phyloP scores from a whole-genome alignment of 2,113 vertebrate genomes.

The Probosciger aterrimus region DNA sequence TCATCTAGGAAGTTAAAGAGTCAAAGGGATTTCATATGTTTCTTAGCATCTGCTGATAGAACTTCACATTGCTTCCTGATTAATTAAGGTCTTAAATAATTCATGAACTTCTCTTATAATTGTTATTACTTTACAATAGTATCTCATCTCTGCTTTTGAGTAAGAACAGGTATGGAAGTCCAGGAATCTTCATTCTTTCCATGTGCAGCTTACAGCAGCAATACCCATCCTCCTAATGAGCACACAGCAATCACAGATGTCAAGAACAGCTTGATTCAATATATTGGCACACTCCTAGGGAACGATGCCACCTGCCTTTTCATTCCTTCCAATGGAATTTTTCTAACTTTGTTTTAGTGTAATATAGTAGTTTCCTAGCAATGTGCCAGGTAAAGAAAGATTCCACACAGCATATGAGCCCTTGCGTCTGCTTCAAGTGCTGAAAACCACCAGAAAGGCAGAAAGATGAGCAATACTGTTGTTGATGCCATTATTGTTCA shows the following conservation, averaged over 20 bases:
- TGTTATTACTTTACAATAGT: background rate
- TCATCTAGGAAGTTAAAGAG: background rate
- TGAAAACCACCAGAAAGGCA: background rate
- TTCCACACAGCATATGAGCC: background rate
- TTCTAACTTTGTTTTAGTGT: background rate
- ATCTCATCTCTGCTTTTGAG: background rate
- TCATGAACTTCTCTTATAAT: background rate
- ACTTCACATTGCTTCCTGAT: background rate
- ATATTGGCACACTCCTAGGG: background rate
- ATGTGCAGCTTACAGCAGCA: background rate
- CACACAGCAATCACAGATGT: background rate
- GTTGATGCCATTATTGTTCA: slow-evolving; percentile 20
- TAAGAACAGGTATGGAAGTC: background rate
- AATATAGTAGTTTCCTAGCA: background rate
- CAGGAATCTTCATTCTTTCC: background rate
- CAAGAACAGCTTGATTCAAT: background rate
- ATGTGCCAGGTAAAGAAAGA: background rate
- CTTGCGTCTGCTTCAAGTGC: background rate
- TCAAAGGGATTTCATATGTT: background rate
- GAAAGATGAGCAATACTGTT: background rate
- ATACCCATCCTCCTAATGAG: background rate
- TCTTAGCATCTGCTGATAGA: background rate
- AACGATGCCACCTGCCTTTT: background rate
- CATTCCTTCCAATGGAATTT: background rate
- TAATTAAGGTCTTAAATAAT: slow-evolving; percentile 4